Base-by-base conservation (phyloP, 2,797 vertebrate species). In the Epinephelus malabaricus region DNA sequence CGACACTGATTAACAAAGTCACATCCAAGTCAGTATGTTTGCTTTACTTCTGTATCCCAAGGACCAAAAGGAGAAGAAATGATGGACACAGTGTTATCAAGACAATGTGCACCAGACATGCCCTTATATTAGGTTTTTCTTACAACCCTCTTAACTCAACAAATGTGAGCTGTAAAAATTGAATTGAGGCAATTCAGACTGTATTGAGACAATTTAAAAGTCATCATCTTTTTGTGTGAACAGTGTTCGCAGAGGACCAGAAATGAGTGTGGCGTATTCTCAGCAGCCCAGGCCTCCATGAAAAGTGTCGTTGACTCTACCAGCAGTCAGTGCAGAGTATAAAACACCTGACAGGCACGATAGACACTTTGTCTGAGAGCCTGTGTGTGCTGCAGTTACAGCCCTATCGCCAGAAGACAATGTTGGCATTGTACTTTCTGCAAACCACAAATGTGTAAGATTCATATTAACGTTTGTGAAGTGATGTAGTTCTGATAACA, bases 221-320 rank as follows among this genome's bases (percentile, higher is more conserved):
- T 34, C 49, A 54, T 55, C 14, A 54, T 55, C 14, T 15, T 68
- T 69, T 79, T 13, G 59, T 65, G 21, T 17, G 14, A 7, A 47
- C 38, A 60, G 40, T 18, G 12, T 62, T 34, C 67, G 21, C 13
- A 47, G 66, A 66, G 43, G 59, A 62, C 18, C 30, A 15, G 55
- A 45, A 21, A 47, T 5, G 18, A 64, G 46, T 15, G 3, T 21
- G 2, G 51, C 43, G 23, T 38, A 15, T 71, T 74, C 62, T 49
- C 40, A 71, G 45, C 66, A 62, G 43, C 27, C 55, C 17, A 0
- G 18, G 9, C 49, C 45, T 71, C 23, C 5, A 19, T 23, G 51
- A 64, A 34, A 65, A 54, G 56, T 51, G 84, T 74, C 77, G 65
- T 77, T 83, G 77, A 77, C 67, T 18, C 51, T 69, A 79, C 49